Base-by-base conservation (phyloP, 2,797 vertebrate species). In the Semotilus atromaculatus region DNA sequence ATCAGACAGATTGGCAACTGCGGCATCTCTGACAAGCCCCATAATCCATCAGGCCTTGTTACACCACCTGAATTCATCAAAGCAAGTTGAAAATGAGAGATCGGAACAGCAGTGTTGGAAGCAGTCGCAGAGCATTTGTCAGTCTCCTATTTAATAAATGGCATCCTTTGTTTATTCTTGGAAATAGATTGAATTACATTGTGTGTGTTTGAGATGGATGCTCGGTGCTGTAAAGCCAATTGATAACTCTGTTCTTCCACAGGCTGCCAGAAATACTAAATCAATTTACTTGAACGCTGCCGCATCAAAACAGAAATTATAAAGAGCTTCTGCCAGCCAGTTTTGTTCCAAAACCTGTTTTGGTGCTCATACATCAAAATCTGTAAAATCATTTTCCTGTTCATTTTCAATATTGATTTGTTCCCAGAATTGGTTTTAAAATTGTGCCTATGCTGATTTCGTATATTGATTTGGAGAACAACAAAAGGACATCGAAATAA, bases 261-360 rank as follows among this genome's bases (percentile, higher is more conserved):
- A 67, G 48, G 40, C 60, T 83, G 72, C 71, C 84, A 83, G 55
- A 78, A 82, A 83, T 38, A 51, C 82, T 64, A 86, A 88, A 86
- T 81, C 82, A 86, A 86, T 86, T 71, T 67, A 58, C 31, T 80
- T 23, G 13, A 83, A 80, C 21, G 51, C 36, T 73, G 60, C 53
- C 8, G 55, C 34, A 83, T 86, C 40, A 80, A 86, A 81, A 83
- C 64, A 78, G 80, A 84, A 86, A 82, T 82, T n/a, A 89, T 86
- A 29, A 73, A 34, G 40, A 48, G 53, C 36, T 58, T 85, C 68
- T 40, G 43, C 84, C 77, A 76, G 68, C n/a, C 45, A 66, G 55
- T 19, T n/a, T 13, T 55, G 62, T 62, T 43, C 16, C 53, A 76
- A 68, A 85, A 68, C 58, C 36, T 55, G 29, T 60, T 77, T 60